Evolutionary conservation across 35 echinoderm and acorn worm genomes (phyloP), one percentile per base, ranked within the genome.

Genomic region (Hemicentrotus pulcherrimus): DNA sequence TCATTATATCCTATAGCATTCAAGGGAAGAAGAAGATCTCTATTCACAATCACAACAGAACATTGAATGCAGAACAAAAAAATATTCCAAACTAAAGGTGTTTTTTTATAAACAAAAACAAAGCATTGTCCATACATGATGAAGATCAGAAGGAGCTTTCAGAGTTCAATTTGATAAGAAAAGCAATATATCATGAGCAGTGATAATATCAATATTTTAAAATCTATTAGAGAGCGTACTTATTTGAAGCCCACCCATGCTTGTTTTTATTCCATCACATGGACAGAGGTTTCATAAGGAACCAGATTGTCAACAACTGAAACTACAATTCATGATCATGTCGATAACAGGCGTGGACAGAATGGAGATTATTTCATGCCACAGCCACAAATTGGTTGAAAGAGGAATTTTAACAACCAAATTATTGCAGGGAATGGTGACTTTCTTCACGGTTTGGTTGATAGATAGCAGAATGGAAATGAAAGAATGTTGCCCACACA

Each of bases 331-430:
- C 65, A 78, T 78, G 65, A 78, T 78, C 65, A 78, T 18, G 19
- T 78, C 4, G 65, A 78, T 78, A 78, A 78, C 6, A 10, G 65
- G 65, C 7, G 22, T 18, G 19, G 65, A 78, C 22, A 24, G 61
- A 70, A 28, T 28, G 5, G 5, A 28, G 61, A 28, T 50, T 70
- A 70, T 70, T 70, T 89, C 87, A 89, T 89, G 35, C 87, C 87
- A n/a, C 32, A 90, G 46, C 46, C 32, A 47, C 32, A 90, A 45
- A 45, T 90, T 90, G 32, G 88, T 19, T 47, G 46, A 90, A 90
- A 19, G 15, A 45, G 32, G 88, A 90, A 90, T 90, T 90, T 90
- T 90, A 90, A 90, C 88, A 90, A 90, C 88, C 88, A 90, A 90
- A 90, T 90, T 90, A 90, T 90, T 90, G 32, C 88, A 90, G 31